Base-by-base conservation (phyloP, 64 coral and sea anemone species). In the Montipora cactus region DNA sequence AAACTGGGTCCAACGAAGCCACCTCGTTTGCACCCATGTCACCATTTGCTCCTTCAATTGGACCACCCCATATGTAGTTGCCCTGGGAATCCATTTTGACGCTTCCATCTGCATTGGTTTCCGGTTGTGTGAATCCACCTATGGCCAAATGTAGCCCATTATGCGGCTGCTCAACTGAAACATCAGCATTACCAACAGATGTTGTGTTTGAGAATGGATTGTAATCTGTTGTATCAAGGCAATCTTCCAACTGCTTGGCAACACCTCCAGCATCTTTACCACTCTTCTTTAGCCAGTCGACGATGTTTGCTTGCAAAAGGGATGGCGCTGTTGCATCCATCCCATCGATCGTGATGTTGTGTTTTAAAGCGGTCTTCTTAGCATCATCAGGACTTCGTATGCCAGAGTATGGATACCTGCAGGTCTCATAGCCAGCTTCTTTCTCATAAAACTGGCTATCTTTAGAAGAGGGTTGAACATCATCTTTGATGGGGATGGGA, bases 141-240 rank as follows among this genome's bases (percentile, higher is more conserved):
- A 81, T 20, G 18, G 79, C 79, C 79, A 81, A 81, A 81, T 81
- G 79, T 81, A 81, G 79, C 12, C 16, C 79, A 81, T 81, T 49
- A 81, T 81, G 79, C n/a, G 79, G 79, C 79, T 59, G 79, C 79
- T 81, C 79, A 81, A 81, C 16, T 55, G 79, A 55, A 81, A 58
- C 79, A 59, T 81, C 50, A 84, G 23, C 14, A 84, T 8, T 4
- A 68, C 20, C 57, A 84, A 4, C 81, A 84, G 58, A 67, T 84
- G 81, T 46, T 12, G 59, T 84, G 81, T 84, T 84, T 69, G 81
- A 84, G 81, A 84, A 84, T 84, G 59, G 81, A 84, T 84, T 84
- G 81, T 84, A 84, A 44, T 84, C 58, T 84, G 57, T 44, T 84
- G 81, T 84, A 44, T 84, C 81, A 84, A 84, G 81, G 81, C 81